Evolutionary conservation across 1,140 invertebrate species (phyloP).

Genomic region (Ridgeia piscesae): DNA sequence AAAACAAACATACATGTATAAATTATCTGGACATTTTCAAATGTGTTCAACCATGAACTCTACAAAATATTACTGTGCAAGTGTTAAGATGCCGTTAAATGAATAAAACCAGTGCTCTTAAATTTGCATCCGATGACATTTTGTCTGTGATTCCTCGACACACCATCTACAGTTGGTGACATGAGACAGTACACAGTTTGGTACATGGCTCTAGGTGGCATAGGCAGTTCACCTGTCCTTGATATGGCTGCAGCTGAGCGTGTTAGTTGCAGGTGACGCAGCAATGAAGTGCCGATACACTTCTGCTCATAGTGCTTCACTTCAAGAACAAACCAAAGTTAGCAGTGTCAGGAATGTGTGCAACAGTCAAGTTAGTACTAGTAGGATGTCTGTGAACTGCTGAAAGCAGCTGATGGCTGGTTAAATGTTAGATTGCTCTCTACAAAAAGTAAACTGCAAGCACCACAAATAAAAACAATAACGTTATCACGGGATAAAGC

Average conservation of each 20-base stretch:
- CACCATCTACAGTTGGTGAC: background rate
- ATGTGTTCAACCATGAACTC: background rate
- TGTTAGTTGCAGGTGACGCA: background rate
- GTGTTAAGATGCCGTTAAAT: background rate
- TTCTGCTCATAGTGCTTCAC: background rate
- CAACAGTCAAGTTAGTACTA: background rate
- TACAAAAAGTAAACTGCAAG: background rate
- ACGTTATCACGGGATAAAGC: background rate
- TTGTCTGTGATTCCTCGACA: background rate
- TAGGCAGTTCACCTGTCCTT: background rate
- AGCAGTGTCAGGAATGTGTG: background rate
- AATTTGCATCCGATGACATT: background rate
- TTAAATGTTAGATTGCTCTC: background rate
- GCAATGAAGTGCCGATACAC: background rate
- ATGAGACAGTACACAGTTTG: no score
- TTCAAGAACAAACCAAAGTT: background rate
- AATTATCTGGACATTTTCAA: background rate
- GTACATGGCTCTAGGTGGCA: no score
- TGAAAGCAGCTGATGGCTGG: background rate
- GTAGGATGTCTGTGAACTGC: background rate
- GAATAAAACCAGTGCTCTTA: background rate
- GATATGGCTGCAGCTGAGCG: background rate
- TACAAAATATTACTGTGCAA: background rate
- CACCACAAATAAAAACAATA: background rate
- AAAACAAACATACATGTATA: background rate